These are phyloP conservation scores for Verasper variegatus DNA, from an alignment of 2,113 vertebrate species.

Conservation along the genomic window DNA sequence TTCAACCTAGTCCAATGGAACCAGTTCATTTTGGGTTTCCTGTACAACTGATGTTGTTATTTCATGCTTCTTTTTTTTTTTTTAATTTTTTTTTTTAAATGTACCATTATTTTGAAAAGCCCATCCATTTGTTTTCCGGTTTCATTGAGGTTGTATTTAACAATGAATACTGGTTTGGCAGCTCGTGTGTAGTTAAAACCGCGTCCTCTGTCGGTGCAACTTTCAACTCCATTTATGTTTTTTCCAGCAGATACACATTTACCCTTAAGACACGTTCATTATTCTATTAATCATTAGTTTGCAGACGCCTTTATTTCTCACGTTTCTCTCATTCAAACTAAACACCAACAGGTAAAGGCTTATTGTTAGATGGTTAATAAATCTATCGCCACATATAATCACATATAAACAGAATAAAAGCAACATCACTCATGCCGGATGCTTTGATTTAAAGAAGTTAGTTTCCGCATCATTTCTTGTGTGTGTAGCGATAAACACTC, in stretches of 20 bases:
- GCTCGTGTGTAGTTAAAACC: slow-evolving; percentile 22
- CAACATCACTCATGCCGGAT: neutral
- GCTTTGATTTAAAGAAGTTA: neutral
- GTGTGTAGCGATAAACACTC: slow-evolving; percentile 2
- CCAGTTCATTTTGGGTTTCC: neutral
- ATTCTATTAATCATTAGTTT: neutral
- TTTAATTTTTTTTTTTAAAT: neutral
- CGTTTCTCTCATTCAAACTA: neutral
- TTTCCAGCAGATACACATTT: neutral
- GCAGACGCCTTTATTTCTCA: neutral
- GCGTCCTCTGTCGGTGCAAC: slow-evolving; percentile 52
- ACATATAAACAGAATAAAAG: neutral
- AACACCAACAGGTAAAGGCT: neutral
- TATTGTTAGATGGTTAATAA: neutral
- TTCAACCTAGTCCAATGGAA: too few species aligned
- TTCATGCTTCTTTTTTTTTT: neutral
- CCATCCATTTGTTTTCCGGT: neutral
- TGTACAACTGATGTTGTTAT: neutral
- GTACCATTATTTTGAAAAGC: slow-evolving; percentile 41
- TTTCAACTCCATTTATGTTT: slow-evolving; percentile 40
- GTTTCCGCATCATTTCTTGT: too few species aligned
- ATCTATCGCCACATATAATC: neutral
- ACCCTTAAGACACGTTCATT: neutral
- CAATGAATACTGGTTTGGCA: slow-evolving; percentile 5
- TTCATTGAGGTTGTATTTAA: neutral